Base-by-base conservation (phyloP, 2,113 vertebrate species). In the Chloebia gouldiae region DNA sequence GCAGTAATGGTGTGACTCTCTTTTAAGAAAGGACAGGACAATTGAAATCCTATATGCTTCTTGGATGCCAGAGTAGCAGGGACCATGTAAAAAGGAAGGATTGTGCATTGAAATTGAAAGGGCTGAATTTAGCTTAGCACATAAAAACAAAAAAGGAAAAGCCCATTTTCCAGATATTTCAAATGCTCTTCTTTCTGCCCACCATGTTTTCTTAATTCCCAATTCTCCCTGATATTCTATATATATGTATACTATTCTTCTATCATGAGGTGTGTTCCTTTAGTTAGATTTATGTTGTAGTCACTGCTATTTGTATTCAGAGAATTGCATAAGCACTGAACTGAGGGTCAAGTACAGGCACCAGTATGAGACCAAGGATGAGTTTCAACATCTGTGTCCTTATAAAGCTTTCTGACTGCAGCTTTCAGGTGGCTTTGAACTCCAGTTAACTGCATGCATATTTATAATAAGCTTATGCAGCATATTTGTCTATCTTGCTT, bases 221-320 rank as follows among this genome's bases (percentile, higher is more conserved):
- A 79, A 50, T 1, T 68, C 7, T 90, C 15, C 20, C 12, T 61
- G 57, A 53, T 5, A 56, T n/a, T n/a, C n/a, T n/a, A n/a, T n/a
- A n/a, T n/a, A n/a, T n/a, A n/a, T n/a, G n/a, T n/a, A 6, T 28
- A n/a, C 7, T 5, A 10, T 60, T 72, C 49, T 85, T 49, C 12
- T 45, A 0, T 27, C 2, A 4, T 6, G 7, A n/a, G 3, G 1
- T 25, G 2, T 37, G 24, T 27, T 9, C 7, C 20, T 85, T 81
- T n/a, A 45, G 37, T 14, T 42, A 24, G 1, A 2, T 39, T 31
- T 44, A 15, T 2, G 1, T 8, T 13, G 7, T 2, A 47, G 18
- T 31, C 16, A 13, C 24, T n/a, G 59, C 13, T 68, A 11, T 17
- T 81, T 56, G 13, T 31, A 40, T 13, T 33, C 8, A 53, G 56